These are phyloP conservation scores for Ailuropoda melanoleuca DNA, from an alignment of 2,113 vertebrate genomes.

Conservation along the genomic window DNA sequence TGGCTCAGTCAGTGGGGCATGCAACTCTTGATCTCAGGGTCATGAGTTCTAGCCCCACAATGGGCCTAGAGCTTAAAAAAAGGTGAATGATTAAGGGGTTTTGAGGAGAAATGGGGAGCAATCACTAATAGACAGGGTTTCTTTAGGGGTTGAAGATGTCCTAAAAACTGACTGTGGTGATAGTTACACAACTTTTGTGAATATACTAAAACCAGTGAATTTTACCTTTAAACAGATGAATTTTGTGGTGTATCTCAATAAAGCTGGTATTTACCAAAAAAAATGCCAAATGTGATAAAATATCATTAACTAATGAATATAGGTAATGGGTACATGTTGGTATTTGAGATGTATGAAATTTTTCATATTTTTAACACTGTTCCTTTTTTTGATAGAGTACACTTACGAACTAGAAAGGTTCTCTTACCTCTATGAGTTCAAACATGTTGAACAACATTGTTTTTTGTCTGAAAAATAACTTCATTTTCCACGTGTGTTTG, in stretches of 20 bases:
- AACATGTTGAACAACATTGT: slow-evolving; percentile 97
- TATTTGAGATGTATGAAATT: background rate
- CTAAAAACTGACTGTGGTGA: background rate
- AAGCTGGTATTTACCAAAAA: background rate
- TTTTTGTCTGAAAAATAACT: slow-evolving; percentile 97
- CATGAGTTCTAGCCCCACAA: background rate
- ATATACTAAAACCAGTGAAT: background rate
- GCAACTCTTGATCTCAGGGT: background rate
- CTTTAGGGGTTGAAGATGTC: background rate
- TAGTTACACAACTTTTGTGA: background rate
- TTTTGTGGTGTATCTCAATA: background rate
- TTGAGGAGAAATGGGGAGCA: background rate
- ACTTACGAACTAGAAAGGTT: background rate
- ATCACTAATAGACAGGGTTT: background rate
- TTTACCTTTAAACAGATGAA: background rate
- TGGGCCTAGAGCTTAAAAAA: background rate
- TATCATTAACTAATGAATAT: background rate
- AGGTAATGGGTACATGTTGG: background rate
- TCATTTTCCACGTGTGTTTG: slow-evolving; percentile 91
- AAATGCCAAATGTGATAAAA: background rate
- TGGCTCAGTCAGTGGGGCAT: background rate
- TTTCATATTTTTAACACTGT: background rate
- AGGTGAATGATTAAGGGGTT: background rate
- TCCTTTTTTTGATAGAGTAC: background rate
- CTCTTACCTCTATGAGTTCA: slow-evolving; percentile 93